Percentiles rank a stretch among this genome's conserved stretches.
phyloP scores from a whole-genome alignment of 2,113 vertebrate genomes.

The Peucedramus taeniatus region DNA sequence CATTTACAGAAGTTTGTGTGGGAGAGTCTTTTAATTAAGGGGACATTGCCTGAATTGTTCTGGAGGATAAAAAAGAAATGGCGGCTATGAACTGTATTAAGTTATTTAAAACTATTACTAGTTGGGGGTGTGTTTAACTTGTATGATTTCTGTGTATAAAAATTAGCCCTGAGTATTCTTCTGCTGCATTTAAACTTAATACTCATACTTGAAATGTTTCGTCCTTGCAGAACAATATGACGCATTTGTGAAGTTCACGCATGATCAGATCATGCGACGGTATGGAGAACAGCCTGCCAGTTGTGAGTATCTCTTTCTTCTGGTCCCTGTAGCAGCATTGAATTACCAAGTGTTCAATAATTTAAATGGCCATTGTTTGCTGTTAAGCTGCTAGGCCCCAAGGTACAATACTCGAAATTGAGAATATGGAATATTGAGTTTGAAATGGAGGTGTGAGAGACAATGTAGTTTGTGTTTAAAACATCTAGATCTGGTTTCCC shows the following conservation, averaged over 20 bases:
- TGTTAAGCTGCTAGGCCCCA: not conserved
- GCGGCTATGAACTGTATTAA: not conserved
- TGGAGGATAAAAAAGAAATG: not conserved
- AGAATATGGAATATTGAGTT: not conserved
- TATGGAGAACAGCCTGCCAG: constrained; percentile 99
- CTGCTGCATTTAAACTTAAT: not conserved
- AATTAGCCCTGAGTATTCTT: not conserved
- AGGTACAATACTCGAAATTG: not conserved
- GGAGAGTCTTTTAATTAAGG: not conserved
- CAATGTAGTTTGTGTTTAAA: not conserved
- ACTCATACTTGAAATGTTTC: not conserved
- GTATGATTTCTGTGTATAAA: not conserved
- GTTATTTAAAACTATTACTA: not conserved
- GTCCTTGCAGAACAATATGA: constrained; percentile 92
- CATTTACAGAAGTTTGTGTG: not conserved
- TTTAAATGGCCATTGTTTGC: not conserved
- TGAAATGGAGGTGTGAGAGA: not conserved
- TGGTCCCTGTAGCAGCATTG: not conserved
- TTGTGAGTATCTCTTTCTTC: constrained; percentile 82
- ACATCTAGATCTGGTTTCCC: not conserved
- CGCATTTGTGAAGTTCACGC: constrained; percentile 99
- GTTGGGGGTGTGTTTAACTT: not conserved
- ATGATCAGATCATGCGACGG: constrained; percentile 97
- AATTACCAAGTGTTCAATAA: not conserved
- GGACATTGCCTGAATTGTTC: not conserved